Base-by-base conservation (phyloP, 2,888 invertebrate species). In the Plusia festucae region DNA sequence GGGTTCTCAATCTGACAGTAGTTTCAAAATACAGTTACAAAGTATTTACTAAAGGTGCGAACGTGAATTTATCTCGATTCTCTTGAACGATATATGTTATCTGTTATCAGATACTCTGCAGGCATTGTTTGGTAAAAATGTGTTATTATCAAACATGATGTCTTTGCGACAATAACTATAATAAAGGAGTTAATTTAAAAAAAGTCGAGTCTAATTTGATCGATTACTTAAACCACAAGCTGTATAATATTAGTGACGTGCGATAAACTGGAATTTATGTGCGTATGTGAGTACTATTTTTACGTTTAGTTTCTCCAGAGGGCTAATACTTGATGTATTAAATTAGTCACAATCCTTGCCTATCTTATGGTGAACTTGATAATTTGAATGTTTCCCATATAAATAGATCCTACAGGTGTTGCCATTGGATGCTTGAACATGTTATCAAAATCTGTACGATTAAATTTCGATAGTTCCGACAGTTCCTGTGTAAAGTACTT, bases 61-160 rank as follows among this genome's bases (percentile, higher is more conserved):
- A 55, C 55, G 56, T 61, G 63, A 67, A 58, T 68, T 83, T 83
- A 83, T 83, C 80, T 74, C 58, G 55, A 55, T 58, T 69, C 73
- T 76, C 69, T 72, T 67, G 32, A 60, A 58, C 62, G 76, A 78
- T 82, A 77, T 63, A 60, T 70, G 76, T 77, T 83, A 83, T 82
- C 79, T 74, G 76, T 81, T 83, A 82, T 83, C 83, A 74, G 67
- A 40, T 30, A 58, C 62, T 69, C 16, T 55, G 46, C 58, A 24
- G 56, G 65, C 71, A 73, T 74, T 82, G 76, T 81, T 79, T 81
- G 79, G 65, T 54, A 52, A 63, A 64, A 64, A 67, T 54, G 64
- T 64, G 58, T 71, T 76, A 73, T 75, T 70, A 69, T 64, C 49
- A 68, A 68, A 69, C 73, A 67, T 32, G 70, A 44, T 65, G 62